Conservation (phyloP, 2,888 invertebrate genomes). For the Chrysomela aeneicollis region DNA sequence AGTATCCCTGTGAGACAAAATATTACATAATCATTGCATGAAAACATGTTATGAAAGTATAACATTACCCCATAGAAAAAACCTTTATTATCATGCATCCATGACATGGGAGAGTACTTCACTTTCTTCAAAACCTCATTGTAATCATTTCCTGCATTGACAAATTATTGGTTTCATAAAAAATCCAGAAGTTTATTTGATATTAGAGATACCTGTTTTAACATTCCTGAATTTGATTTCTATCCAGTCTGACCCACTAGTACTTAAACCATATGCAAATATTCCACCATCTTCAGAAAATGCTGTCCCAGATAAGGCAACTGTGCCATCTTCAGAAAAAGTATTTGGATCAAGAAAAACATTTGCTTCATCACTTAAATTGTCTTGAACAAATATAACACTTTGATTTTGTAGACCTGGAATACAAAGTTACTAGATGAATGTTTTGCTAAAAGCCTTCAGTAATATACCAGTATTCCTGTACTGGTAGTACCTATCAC, state of each 20-base stretch:
- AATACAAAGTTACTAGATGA: slow-evolving; percentile 3
- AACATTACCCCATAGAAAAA: slow-evolving; percentile 87
- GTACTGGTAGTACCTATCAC: slow-evolving; percentile 88
- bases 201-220: slow-evolving; percentile 65
- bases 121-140: slow-evolving; percentile 90
- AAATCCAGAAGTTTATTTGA: too few species aligned
- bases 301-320: slow-evolving; percentile 76
- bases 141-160: slow-evolving; percentile 70
- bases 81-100: slow-evolving; percentile 95
- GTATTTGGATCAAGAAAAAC: slow-evolving; percentile 96
- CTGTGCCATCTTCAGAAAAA: slow-evolving; percentile 89
- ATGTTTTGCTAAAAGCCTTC: neutral
- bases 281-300: slow-evolving; percentile 91
- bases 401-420: slow-evolving; percentile 96
- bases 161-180: neutral
- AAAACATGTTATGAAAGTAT: neutral
- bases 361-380: slow-evolving; percentile 74
- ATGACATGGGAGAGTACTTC: slow-evolving; percentile 90
- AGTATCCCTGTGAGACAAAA: slow-evolving; percentile 72
- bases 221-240: slow-evolving; percentile 85
- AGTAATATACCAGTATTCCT: slow-evolving; percentile 73
- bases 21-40: slow-evolving; percentile 18
- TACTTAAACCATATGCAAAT: slow-evolving; percentile 91
- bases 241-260: slow-evolving; percentile 96
- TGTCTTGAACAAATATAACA: slow-evolving; percentile 88